phyloP scores from a whole-genome alignment of 2,113 vertebrate genomes.

The Xyrauchen texanus region DNA sequence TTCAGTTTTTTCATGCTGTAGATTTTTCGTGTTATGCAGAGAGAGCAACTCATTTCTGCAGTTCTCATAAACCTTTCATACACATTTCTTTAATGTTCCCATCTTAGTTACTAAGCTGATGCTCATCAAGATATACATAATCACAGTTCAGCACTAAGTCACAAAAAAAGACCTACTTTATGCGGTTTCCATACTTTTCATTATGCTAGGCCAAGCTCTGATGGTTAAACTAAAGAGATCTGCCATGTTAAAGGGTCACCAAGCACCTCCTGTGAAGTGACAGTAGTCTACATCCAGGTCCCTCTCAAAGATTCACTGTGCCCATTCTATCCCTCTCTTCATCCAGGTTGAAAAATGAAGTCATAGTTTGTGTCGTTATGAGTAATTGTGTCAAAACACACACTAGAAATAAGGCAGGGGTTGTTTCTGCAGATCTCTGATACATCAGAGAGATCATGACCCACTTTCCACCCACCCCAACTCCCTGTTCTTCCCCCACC shows the following conservation, averaged over 20 bases:
- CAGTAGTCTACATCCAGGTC: background rate
- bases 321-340: background rate
- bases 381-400: background rate
- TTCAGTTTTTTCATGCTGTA: background rate
- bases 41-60: conserved; percentile 48
- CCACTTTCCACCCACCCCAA: conserved; percentile 25
- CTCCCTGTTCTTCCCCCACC: background rate
- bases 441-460: conserved; percentile 31
- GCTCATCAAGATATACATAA: conserved; percentile 40
- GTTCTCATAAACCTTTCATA: conserved; percentile 50
- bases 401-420: background rate
- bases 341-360: background rate
- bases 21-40: background rate
- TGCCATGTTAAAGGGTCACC: background rate
- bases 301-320: background rate
- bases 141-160: too few relatives aligned
- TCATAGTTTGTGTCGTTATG: too few relatives aligned
- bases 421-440: conserved; percentile 1
- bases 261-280: background rate
- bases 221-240: background rate
- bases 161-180: conserved; percentile 32
- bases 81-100: conserved; percentile 49
- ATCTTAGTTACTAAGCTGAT: background rate
- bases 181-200: conserved; percentile 41
- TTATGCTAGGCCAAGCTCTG: background rate